phyloP scores from a whole-genome alignment of 2,797 vertebrate species.

The Acipenser transmontanus region DNA sequence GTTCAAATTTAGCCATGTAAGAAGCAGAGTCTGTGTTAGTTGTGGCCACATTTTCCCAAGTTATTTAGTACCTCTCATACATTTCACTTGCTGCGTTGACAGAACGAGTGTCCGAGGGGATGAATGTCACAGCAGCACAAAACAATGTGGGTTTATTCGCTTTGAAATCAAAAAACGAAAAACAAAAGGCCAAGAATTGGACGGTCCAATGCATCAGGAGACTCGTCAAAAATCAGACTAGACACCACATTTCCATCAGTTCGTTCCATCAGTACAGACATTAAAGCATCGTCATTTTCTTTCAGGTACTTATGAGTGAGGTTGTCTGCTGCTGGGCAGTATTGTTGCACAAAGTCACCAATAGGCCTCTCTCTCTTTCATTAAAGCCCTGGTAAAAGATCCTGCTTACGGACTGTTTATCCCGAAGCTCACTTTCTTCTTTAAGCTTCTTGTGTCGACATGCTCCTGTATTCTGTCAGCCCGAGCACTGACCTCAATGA shows the following conservation, averaged over 20 bases:
- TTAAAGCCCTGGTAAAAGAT: no score
- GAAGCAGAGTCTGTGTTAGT: neutral
- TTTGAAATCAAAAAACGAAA: neutral
- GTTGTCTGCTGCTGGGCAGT: neutral
- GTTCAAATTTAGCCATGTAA: neutral
- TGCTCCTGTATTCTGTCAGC: no score
- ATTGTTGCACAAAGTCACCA: no score
- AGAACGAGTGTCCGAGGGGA: neutral
- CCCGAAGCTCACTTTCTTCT: no score
- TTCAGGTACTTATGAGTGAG: neutral
- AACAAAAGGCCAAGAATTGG: neutral
- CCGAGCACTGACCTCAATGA: no score
- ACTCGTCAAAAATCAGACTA: neutral
- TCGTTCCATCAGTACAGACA: neutral
- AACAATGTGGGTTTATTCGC: neutral
- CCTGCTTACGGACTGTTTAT: no score
- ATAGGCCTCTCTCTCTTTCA: no score
- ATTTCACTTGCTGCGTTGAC: neutral
- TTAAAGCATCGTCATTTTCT: neutral
- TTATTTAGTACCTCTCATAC: neutral
- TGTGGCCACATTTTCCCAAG: neutral
- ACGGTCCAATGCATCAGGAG: neutral
- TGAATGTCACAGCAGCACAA: neutral
- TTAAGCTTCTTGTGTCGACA: no score
- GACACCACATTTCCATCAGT: neutral